A percentile compares a stretch with the other conserved stretches of the same genome.
phyloP scores from a whole-genome alignment of 2,888 invertebrate species.

The Galeruca laticollis region DNA sequence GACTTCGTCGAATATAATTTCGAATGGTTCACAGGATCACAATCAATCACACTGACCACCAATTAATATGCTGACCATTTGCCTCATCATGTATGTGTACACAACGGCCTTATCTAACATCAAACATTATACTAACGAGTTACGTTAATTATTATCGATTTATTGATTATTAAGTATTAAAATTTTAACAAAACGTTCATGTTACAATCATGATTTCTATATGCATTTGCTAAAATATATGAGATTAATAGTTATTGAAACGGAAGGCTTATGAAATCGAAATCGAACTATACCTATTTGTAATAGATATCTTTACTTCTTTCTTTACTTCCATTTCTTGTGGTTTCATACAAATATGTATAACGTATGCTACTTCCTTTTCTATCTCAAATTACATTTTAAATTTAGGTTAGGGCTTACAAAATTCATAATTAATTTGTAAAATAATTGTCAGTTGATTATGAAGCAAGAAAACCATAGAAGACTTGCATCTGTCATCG shows the following conservation, averaged over 20 bases:
- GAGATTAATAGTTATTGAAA: too few species aligned
- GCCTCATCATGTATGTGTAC: conserved; percentile 40
- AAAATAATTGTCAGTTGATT: too few species aligned
- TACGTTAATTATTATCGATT: neutral
- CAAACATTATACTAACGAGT: conserved; percentile 9
- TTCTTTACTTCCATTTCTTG: neutral
- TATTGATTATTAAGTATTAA: neutral
- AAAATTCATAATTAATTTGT: too few species aligned
- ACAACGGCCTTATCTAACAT: neutral
- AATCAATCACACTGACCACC: conserved; percentile 46
- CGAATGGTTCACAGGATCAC: conserved; percentile 33
- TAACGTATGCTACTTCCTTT: too few species aligned
- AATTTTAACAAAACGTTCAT: neutral
- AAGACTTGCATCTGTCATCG: too few species aligned
- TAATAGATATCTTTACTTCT: neutral
- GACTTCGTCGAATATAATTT: conserved; percentile 43
- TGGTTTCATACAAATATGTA: too few species aligned
- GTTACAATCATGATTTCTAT: neutral
- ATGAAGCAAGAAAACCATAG: too few species aligned
- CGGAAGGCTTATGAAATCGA: too few species aligned
- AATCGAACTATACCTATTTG: neutral
- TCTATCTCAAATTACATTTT: too few species aligned
- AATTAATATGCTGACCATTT: conserved; percentile 42
- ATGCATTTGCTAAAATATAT: neutral
- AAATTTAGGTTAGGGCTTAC: too few species aligned